These are phyloP conservation scores for Xanthorhoe designata DNA, from an alignment of 2,888 invertebrate species.

Conservation along the genomic window DNA sequence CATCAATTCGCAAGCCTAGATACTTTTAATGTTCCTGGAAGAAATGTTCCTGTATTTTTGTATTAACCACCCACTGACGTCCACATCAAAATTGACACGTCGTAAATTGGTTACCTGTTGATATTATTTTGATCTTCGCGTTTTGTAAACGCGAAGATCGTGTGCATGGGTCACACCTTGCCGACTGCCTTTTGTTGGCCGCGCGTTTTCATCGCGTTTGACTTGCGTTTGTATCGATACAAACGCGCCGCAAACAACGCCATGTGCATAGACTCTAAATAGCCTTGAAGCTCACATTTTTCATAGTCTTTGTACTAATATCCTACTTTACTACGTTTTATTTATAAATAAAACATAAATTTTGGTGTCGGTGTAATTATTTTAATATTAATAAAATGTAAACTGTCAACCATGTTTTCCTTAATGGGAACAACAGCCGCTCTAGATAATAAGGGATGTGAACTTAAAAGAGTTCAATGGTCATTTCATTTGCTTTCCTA, in stretches of 20 bases:
- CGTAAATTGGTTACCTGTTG: conserved; percentile 61
- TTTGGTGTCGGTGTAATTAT: no score
- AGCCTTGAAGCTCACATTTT: neutral
- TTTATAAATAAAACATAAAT: neutral
- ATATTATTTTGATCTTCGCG: no score
- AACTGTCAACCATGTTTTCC: neutral
- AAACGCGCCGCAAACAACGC: no score
- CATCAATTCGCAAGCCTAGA: neutral
- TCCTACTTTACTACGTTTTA: neutral
- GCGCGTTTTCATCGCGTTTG: no score
- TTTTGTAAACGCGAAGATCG: no score
- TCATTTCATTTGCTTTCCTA: conserved; percentile 11
- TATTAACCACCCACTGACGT: conserved; percentile 49
- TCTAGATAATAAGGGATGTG: neutral
- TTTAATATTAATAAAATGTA: neutral
- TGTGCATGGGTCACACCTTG: no score
- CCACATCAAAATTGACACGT: conserved; percentile 55
- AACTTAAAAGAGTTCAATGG: neutral
- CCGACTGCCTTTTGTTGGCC: no score
- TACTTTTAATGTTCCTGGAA: conserved; percentile 39
- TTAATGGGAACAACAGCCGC: neutral
- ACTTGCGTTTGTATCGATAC: no score
- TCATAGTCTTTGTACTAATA: no score
- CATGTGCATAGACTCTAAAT: no score
- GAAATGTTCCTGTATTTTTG: conserved; percentile 62